Conservation (phyloP, 2,797 vertebrate species). For the Craterocephalus amniculus region DNA sequence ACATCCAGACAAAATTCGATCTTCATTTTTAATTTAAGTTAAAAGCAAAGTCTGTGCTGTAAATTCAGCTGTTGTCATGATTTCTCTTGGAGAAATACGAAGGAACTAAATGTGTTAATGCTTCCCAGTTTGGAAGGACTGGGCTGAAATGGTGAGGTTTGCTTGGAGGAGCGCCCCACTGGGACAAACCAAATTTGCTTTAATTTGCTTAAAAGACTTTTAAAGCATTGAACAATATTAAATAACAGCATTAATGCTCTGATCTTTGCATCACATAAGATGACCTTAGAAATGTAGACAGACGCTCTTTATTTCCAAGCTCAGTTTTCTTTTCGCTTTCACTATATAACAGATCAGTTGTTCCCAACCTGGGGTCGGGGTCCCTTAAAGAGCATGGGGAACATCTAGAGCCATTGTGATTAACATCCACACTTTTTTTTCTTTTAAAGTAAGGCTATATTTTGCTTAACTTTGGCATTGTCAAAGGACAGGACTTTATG, state of each 20-base stretch:
- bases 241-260: neutral
- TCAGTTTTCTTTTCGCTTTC: neutral
- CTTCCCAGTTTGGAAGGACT: neutral
- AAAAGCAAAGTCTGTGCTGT: neutral
- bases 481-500: too few relatives aligned
- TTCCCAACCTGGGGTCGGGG: too few relatives aligned
- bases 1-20: neutral
- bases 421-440: too few relatives aligned
- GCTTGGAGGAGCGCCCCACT: too few relatives aligned
- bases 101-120: neutral
- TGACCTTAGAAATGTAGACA: too few relatives aligned
- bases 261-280: too few relatives aligned
- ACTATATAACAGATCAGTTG: neutral
- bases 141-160: neutral
- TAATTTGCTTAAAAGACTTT: neutral
- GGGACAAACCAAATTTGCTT: neutral
- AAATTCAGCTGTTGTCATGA: neutral
- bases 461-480: too few relatives aligned
- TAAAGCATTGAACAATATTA: neutral
- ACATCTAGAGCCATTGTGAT: too few relatives aligned
- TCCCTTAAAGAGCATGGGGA: too few relatives aligned
- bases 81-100: neutral
- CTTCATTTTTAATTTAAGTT: neutral
- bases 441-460: too few relatives aligned
- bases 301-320: too few relatives aligned